These are phyloP conservation scores for Turdus rufiventris DNA, from an alignment of 2,113 vertebrate species.

Conservation along the genomic window DNA sequence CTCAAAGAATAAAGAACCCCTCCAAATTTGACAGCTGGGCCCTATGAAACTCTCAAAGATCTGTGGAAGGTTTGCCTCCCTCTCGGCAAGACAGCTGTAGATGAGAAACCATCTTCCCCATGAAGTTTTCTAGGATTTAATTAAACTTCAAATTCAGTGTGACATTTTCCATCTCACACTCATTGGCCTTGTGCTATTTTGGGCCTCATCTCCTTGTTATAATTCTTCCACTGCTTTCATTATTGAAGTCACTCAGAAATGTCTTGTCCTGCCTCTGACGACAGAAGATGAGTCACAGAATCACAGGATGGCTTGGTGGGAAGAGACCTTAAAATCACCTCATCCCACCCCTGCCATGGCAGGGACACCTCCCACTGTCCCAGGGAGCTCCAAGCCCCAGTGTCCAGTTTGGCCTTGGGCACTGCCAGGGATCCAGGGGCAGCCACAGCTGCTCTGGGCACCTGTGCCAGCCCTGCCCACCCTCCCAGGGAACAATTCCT, in stretches of 20 bases:
- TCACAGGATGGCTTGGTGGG: background rate
- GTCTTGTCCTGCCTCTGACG: background rate
- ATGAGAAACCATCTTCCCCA: background rate
- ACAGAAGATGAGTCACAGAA: background rate
- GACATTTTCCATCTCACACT: background rate
- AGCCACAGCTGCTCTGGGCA: background rate
- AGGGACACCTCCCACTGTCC: fast-evolving
- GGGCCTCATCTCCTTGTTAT: background rate
- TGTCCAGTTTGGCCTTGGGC: fast-evolving
- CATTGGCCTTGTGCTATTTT: background rate
- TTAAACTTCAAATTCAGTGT: background rate
- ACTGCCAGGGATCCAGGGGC: background rate
- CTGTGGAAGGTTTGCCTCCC: background rate
- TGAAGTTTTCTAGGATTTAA: background rate
- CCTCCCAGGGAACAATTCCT: fast-evolving
- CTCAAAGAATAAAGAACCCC: background rate
- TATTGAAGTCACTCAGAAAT: background rate
- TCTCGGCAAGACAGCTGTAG: fast-evolving
- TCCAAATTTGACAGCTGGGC: background rate
- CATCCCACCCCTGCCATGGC: background rate
- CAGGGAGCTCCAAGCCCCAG: background rate
- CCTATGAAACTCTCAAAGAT: background rate
- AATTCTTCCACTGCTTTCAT: background rate
- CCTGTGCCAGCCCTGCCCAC: fast-evolving
- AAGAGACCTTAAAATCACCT: background rate